A percentile compares a stretch with the other conserved stretches of the same genome.
Conservation (phyloP, 2,888 invertebrate genomes). For the Andricus curvator region DNA sequence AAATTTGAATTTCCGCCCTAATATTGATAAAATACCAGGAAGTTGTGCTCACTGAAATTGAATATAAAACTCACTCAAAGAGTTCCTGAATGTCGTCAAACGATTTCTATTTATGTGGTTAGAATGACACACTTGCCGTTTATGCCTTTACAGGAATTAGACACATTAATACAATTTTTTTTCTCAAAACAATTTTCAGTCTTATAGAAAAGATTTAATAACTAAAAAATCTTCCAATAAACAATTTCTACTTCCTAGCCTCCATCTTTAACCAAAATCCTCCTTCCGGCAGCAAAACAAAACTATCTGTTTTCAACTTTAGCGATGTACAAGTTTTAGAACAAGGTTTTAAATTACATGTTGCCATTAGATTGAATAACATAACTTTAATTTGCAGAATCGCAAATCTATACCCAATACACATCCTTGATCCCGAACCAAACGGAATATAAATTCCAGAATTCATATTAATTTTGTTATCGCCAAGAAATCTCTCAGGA, state of each 20-base stretch:
- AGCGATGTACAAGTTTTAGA: slow-evolving; percentile 76
- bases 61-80: no score
- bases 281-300: slow-evolving; percentile 45
- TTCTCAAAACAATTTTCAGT: no score
- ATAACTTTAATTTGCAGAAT: slow-evolving; percentile 56
- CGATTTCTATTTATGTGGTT: no score
- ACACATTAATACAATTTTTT: no score
- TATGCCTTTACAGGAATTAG: no score
- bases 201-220: no score
- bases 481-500: slow-evolving; percentile 71
- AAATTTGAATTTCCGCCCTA: no score
- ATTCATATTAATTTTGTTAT: slow-evolving; percentile 42
- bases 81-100: no score
- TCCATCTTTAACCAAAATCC: slow-evolving; percentile 59
- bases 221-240: not conserved
- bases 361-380: slow-evolving; percentile 55
- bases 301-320: slow-evolving; percentile 47
- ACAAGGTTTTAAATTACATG: slow-evolving; percentile 64
- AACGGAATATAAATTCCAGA: slow-evolving; percentile 70
- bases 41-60: no score
- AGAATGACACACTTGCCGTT: no score
- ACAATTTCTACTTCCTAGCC: not conserved
- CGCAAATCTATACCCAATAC: slow-evolving; percentile 69
- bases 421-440: slow-evolving; percentile 72
- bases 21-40: no score